Evolutionary conservation across 2,888 invertebrate genomes (phyloP), one percentile per base, ranked within the genome.

Genomic region (Thymelicus sylvestris): DNA sequence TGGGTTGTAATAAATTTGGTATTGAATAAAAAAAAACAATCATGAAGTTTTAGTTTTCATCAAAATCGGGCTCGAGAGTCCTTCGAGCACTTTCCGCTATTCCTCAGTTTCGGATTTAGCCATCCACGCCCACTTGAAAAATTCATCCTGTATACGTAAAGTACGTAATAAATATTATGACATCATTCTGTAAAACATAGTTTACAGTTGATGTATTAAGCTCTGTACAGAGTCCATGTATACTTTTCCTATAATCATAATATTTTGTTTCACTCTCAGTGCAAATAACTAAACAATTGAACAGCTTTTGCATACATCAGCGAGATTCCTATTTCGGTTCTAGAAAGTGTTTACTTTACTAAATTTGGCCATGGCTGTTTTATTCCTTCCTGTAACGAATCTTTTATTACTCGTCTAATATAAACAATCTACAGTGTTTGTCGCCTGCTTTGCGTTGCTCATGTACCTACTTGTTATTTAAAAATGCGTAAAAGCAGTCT

Each of bases 381-480:
- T 84, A 89, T 88, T 83, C 85, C 89, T 90, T 90, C 90, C 89
- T 86, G 87, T 77, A 79, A 75, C 77, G 76, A 80, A 81, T 80
- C 78, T 83, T 84, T 84, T 84, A 85, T 82, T 83, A 80, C 78
- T 77, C 73, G 76, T 76, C 73, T 72, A 83, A 83, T 77, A 81
- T 88, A 87, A 89, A 90, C 86, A 89, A 77, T 71, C 77, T 64
- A 60, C 61, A 62, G 60, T 75, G 78, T 78, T 78, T 81, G 79
- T 78, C 83, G 79, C 79, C 38, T 55, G 38, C 74, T 76, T 76
- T 72, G 78, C 77, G 75, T 64, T 64, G 31, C 50, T 50, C 31
- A 15, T 13, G 15, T 52, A 8, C 4, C 8, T 38, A 48, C 15
- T 24, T 31, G 31, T 31, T 2, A 3, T 31, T 66, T 48, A 8